phyloP scores from a whole-genome alignment of 2,888 invertebrate genomes.

The Rhagium mordax region DNA sequence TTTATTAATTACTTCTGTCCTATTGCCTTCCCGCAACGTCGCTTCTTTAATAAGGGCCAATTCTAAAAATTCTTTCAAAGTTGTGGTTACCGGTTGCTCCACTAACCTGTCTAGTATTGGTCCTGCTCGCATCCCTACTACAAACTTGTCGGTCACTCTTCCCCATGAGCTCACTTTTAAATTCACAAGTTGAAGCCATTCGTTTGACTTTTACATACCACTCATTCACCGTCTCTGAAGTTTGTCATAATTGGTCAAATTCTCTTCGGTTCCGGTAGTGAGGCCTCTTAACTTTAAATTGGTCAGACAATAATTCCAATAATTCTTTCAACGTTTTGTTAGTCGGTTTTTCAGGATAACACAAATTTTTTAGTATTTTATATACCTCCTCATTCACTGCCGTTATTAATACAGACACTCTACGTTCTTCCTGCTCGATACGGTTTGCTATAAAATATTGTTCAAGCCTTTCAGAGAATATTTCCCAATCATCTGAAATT shows the following conservation, averaged over 20 bases:
- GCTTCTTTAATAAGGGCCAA: too few species aligned
- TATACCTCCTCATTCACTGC: constrained; percentile 36
- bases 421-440: constrained; percentile 39
- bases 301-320: constrained; percentile 28
- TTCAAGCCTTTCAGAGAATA: too few species aligned
- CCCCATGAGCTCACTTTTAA: too few species aligned
- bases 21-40: too few species aligned
- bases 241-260: constrained; percentile 45
- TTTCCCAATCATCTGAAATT: too few species aligned
- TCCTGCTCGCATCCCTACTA: too few species aligned
- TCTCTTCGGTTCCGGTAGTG: constrained; percentile 40
- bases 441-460: constrained; percentile 35
- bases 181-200: too few species aligned
- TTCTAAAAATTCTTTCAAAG: too few species aligned
- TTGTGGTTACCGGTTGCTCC: too few species aligned
- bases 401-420: constrained; percentile 37
- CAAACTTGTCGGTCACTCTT: too few species aligned
- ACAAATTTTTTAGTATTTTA: constrained; percentile 40
- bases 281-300: constrained; percentile 38
- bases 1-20: too few species aligned
- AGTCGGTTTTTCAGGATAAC: constrained; percentile 39
- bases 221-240: constrained; percentile 35
- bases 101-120: too few species aligned
- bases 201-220: constrained; percentile 40
- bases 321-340: constrained; percentile 20